Percentiles rank a stretch among this genome's conserved stretches.
Evolutionary conservation across 2,888 invertebrate species (phyloP).

Genomic region (Noctua janthe): DNA sequence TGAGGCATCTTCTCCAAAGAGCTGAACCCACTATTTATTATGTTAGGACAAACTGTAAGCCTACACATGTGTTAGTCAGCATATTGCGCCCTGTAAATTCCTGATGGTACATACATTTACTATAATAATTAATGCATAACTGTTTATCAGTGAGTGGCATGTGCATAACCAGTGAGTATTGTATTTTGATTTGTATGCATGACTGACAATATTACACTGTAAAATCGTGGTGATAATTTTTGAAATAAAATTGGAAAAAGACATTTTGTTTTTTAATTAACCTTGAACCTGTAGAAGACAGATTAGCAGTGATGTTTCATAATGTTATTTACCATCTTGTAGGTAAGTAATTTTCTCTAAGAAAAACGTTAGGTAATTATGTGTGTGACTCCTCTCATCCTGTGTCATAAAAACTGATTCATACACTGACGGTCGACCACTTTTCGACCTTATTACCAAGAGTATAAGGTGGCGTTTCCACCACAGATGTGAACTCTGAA

Average conservation of each 20-base stretch:
- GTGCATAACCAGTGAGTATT: conserved; percentile 65
- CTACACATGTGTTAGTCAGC: conserved; percentile 46
- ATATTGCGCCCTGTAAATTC: conserved; percentile 54
- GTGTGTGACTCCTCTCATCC: neutral
- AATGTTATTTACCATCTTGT: neutral
- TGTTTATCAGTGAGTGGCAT: conserved; percentile 60
- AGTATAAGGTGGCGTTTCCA: too few relatives aligned
- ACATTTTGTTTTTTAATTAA: conserved; percentile 26
- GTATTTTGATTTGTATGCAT: conserved; percentile 70
- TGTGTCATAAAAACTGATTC: neutral
- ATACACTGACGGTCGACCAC: neutral
- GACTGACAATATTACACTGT: conserved; percentile 85
- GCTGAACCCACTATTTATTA: conserved; percentile 66
- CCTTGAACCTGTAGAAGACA: neutral
- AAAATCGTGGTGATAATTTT: conserved; percentile 87
- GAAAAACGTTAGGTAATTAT: neutral
- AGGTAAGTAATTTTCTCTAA: neutral
- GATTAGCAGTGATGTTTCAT: neutral
- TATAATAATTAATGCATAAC: conserved; percentile 45
- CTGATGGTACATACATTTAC: conserved; percentile 55
- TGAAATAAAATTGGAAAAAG: conserved; percentile 81
- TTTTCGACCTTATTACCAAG: too few relatives aligned
- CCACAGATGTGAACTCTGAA: too few relatives aligned
- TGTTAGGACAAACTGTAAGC: conserved; percentile 43
- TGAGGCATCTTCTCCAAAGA: conserved; percentile 58